Evolutionary conservation across 2,113 vertebrate species (phyloP).

Genomic region (Typhlomys cinereus): DNA sequence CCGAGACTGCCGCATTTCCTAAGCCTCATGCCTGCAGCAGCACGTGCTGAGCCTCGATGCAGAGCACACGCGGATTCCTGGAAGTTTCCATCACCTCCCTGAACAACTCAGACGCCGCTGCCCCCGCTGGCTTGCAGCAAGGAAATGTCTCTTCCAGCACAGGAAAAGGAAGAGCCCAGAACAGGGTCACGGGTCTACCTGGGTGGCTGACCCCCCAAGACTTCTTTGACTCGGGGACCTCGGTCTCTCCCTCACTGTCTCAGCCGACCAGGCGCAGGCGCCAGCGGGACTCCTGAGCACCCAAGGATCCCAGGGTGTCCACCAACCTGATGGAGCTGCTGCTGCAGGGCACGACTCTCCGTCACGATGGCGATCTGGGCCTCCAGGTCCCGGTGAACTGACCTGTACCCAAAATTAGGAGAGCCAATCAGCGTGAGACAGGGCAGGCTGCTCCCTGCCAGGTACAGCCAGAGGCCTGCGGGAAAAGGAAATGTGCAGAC

Average conservation of each 20-base stretch:
- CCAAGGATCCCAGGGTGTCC: fast-evolving
- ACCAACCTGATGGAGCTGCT: constrained; percentile 93
- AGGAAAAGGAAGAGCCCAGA: background rate
- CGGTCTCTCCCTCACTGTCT: constrained; percentile 23
- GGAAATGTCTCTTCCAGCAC: background rate
- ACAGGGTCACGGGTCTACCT: fast-evolving
- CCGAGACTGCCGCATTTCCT: fast-evolving
- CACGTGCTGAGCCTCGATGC: fast-evolving
- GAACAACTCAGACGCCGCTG: too few species aligned
- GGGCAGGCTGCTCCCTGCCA: constrained; percentile 91
- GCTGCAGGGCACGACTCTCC: constrained; percentile 91
- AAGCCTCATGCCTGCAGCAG: background rate
- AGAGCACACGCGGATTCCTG: background rate
- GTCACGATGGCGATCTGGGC: constrained; percentile 97
- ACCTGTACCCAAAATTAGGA: constrained; percentile 98
- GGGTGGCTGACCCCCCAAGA: background rate
- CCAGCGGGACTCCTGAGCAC: fast-evolving
- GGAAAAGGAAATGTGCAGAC: constrained; percentile 71
- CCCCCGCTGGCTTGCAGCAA: background rate
- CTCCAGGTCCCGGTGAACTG: constrained; percentile 97
- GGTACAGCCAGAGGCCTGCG: constrained; percentile 97
- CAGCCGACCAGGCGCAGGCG: too few species aligned
- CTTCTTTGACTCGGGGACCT: constrained; percentile 27
- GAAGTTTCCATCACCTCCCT: background rate
- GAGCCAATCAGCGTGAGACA: constrained; percentile 98